These are phyloP conservation scores for Coccyzus lansbergi DNA, from an alignment of 2,797 vertebrate genomes.

Conservation along the genomic window DNA sequence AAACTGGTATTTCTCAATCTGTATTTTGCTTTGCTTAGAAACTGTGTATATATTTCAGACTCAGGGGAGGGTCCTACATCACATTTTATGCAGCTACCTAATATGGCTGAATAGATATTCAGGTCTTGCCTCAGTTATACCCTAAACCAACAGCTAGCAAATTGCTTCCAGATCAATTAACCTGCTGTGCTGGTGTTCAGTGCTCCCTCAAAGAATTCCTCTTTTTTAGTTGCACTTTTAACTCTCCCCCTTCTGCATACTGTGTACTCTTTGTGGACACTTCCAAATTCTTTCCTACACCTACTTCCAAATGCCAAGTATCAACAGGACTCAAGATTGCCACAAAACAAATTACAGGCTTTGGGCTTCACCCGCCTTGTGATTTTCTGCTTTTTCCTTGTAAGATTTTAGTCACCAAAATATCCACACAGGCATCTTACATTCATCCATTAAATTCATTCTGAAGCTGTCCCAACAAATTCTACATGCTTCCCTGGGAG, in stretches of 20 bases:
- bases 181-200: not conserved
- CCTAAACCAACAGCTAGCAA: not conserved
- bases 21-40: not conserved
- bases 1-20: not conserved
- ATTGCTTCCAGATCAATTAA: constrained; percentile 20
- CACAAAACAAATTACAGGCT: not conserved
- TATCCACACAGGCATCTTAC: not conserved
- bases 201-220: not conserved
- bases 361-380: not conserved
- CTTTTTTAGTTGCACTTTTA: not conserved
- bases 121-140: not conserved
- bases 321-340: fast-evolving
- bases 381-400: not conserved
- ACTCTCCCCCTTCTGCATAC: not conserved
- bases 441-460: not conserved
- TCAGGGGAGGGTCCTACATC: not conserved
- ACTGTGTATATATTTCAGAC: not conserved
- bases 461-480: not conserved
- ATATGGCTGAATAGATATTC: not conserved
- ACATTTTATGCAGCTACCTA: not conserved
- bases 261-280: not conserved
- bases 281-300: not conserved
- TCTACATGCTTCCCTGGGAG: not conserved
- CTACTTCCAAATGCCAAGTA: not conserved
- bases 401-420: not conserved